Evolutionary conservation across 2,113 vertebrate species (phyloP).

Genomic region (Australoheros scitulus): DNA sequence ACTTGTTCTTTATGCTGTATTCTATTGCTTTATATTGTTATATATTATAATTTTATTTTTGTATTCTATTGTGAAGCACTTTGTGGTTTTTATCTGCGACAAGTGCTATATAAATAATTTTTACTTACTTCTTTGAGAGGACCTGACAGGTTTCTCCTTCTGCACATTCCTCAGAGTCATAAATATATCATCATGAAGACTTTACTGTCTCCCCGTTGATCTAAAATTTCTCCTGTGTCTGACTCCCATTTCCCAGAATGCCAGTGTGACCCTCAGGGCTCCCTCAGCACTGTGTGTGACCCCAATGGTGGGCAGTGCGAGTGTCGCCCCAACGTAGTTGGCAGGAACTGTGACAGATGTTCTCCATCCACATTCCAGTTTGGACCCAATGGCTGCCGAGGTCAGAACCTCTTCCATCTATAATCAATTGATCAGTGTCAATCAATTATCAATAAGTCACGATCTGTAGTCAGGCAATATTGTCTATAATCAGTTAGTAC

Average conservation of each 20-base stretch:
- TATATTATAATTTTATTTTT: no score
- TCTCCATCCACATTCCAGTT: constrained; percentile 91
- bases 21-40: no score
- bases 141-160: constrained; percentile 13
- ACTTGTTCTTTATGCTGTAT: no score
- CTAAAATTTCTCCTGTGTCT: neutral
- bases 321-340: constrained; percentile 90
- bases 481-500: no score
- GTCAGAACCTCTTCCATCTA: constrained; percentile 48
- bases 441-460: no score
- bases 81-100: no score
- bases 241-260: constrained; percentile 83
- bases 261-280: constrained; percentile 93
- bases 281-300: constrained; percentile 91
- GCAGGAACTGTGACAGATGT: constrained; percentile 90
- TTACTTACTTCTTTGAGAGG: neutral
- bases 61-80: no score
- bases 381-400: constrained; percentile 90
- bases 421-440: neutral
- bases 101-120: no score
- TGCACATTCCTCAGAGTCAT: constrained; percentile 11
- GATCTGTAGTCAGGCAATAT: no score
- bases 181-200: neutral
- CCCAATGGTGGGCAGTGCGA: constrained; percentile 92
- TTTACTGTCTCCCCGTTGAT: neutral